These are phyloP conservation scores for Lepidurus packardi DNA, from an alignment of 1,140 invertebrate species.

Conservation along the genomic window DNA sequence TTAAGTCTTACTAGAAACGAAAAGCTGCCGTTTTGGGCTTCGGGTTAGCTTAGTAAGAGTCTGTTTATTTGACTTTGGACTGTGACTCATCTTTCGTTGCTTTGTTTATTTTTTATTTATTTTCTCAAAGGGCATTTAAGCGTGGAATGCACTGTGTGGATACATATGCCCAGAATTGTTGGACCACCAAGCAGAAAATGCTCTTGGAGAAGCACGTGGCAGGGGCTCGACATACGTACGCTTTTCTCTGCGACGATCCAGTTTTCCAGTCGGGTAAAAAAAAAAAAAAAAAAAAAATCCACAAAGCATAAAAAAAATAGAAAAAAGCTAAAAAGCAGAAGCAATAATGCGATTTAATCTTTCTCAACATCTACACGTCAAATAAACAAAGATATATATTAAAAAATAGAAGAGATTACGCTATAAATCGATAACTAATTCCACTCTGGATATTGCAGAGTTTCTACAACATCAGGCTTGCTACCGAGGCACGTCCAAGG, in stretches of 20 bases:
- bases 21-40: too few species aligned
- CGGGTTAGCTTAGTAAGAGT: neutral
- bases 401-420: neutral
- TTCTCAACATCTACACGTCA: too few species aligned
- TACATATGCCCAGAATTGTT: slow-evolving; percentile 24
- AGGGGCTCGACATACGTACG: slow-evolving; percentile 34
- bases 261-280: slow-evolving; percentile 33
- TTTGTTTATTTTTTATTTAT: neutral
- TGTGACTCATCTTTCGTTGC: neutral
- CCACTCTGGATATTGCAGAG: slow-evolving; percentile 16
- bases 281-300: neutral
- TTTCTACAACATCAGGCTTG: slow-evolving; percentile 35
- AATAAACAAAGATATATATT: neutral
- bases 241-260: slow-evolving; percentile 35
- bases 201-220: slow-evolving; percentile 31
- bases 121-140: slow-evolving; percentile 31
- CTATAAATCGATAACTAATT: neutral
- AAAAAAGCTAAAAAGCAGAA: too few species aligned
- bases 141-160: slow-evolving; percentile 33
- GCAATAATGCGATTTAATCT: too few species aligned
- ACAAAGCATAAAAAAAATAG: too few species aligned
- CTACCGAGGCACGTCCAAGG: slow-evolving; percentile 32
- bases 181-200: slow-evolving; percentile 24
- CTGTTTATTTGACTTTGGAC: neutral
- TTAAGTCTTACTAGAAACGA: too few species aligned